These are phyloP conservation scores for Umimayanthus chanpuru DNA, from an alignment of 92 coral and sea anemone genomes.

Conservation along the genomic window DNA sequence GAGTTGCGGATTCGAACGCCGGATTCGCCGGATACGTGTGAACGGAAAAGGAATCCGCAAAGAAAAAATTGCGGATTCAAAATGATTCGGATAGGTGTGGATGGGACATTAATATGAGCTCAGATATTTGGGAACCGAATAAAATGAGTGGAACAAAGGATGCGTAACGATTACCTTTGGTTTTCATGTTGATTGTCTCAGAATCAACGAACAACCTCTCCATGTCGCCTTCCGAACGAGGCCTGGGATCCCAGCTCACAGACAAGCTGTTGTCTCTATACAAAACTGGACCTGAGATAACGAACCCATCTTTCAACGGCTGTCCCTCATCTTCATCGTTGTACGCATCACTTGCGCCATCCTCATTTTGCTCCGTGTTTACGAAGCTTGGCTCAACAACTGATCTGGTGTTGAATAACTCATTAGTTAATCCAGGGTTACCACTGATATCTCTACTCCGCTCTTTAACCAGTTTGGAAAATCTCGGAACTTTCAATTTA, in stretches of 20 bases:
- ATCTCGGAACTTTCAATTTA: background rate
- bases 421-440: background rate
- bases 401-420: background rate
- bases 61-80: too few relatives aligned
- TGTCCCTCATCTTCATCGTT: background rate
- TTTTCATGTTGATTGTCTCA: background rate
- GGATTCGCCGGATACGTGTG: too few relatives aligned
- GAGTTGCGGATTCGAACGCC: too few relatives aligned
- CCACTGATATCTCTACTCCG: background rate
- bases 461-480: background rate
- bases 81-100: too few relatives aligned
- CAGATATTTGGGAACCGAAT: too few relatives aligned
- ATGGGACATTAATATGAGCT: too few relatives aligned
- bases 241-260: background rate
- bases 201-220: background rate
- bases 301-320: background rate
- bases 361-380: background rate
- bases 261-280: background rate
- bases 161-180: too few relatives aligned
- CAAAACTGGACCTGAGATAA: background rate
- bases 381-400: background rate
- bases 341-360: background rate
- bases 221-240: background rate
- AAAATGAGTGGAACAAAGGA: too few relatives aligned
- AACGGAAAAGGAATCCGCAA: too few relatives aligned